phyloP scores from a whole-genome alignment of 23 tunicate genomes.

The Botrylloides violaceus region DNA sequence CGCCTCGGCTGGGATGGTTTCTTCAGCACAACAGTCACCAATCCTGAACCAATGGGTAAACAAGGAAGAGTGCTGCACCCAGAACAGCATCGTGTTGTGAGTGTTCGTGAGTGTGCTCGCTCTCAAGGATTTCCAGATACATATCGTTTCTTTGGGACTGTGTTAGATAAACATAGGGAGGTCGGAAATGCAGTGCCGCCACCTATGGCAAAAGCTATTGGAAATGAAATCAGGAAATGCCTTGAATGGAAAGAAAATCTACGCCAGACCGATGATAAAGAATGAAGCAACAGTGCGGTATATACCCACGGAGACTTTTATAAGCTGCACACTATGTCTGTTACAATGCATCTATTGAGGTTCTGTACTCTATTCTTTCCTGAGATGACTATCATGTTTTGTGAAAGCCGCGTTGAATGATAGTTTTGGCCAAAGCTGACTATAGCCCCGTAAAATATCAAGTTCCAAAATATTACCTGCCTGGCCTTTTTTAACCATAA shows the following conservation, averaged over 20 bases:
- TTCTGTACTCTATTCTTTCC: too few relatives aligned
- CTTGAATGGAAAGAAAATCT: constrained; percentile 41
- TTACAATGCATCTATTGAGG: too few relatives aligned
- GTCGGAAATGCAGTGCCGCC: constrained; percentile 95
- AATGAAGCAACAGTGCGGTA: too few relatives aligned
- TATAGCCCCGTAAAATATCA: too few relatives aligned
- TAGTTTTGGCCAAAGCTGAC: too few relatives aligned
- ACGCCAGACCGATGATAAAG: not conserved
- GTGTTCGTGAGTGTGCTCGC: constrained; percentile 87
- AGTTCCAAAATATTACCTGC: too few relatives aligned
- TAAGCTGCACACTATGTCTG: too few relatives aligned
- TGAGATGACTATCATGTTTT: too few relatives aligned
- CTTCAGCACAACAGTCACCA: constrained; percentile 83
- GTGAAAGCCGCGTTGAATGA: too few relatives aligned
- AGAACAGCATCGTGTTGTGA: constrained; percentile 72
- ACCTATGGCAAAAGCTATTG: constrained; percentile 93
- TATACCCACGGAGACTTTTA: too few relatives aligned
- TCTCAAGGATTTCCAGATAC: constrained; percentile 95
- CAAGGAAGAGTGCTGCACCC: constrained; percentile 93
- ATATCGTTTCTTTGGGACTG: constrained; percentile 69
- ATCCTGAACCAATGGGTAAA: constrained; percentile 93
- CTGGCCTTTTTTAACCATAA: too few relatives aligned
- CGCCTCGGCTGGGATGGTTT: constrained; percentile 82
- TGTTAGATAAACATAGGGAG: constrained; percentile 63
- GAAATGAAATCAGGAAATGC: constrained; percentile 64